Conservation (phyloP, 2,797 vertebrate genomes). For the Luscinia luscinia region DNA sequence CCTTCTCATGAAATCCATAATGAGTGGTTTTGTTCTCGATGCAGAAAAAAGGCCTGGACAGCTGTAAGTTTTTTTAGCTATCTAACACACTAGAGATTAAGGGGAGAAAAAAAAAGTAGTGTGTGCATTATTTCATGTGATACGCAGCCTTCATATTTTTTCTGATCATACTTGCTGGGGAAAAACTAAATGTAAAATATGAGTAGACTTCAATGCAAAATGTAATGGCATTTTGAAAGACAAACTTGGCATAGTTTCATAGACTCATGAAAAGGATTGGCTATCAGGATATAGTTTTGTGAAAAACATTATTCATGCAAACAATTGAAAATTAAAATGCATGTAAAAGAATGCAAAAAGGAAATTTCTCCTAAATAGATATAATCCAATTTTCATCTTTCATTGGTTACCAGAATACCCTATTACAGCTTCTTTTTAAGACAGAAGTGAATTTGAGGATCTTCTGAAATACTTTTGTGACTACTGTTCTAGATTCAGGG, state of each 20-base stretch:
- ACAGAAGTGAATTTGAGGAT: not conserved
- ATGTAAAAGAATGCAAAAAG: not conserved
- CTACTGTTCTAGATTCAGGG: not conserved
- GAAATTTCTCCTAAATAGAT: not conserved
- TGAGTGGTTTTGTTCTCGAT: constrained; percentile 92
- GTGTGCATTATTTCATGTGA: not conserved
- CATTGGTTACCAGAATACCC: not conserved
- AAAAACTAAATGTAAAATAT: not conserved
- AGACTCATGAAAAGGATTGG: not conserved
- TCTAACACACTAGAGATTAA: not conserved
- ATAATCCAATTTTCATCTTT: constrained; percentile 6
- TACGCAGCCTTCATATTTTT: not conserved
- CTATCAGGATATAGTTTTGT: not conserved
- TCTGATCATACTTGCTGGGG: not conserved
- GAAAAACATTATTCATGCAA: not conserved
- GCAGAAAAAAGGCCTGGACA: constrained; percentile 84
- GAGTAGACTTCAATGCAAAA: not conserved
- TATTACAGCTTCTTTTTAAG: not conserved
- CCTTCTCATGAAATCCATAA: constrained; percentile 82
- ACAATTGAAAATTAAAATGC: not conserved
- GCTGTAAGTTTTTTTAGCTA: constrained; percentile 84
- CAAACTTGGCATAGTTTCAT: not conserved
- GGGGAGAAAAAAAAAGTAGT: no score
- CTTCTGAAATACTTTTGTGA: not conserved
- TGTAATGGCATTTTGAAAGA: not conserved